Evolutionary conservation across 2,113 vertebrate genomes (phyloP).

Genomic region (zebrafish (Danio rerio)): GRCz12tu NC_133179.1:5462001-5462500

Average conservation of each 20-base stretch:
- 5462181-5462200: constrained; percentile 3
- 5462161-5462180: background rate
- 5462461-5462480: background rate
- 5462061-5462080: constrained; percentile 25
- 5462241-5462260: constrained; percentile 53
- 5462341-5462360: background rate
- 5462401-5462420: too few species aligned
- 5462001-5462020: background rate
- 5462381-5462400: background rate
- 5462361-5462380: background rate
- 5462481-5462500: background rate
- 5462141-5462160: background rate
- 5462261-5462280: constrained; percentile 45
- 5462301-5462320: constrained; percentile 43
- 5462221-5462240: constrained; percentile 25
- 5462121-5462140: background rate
- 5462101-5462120: background rate
- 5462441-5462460: background rate
- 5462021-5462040: background rate
- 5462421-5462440: background rate
- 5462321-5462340: constrained; percentile 50
- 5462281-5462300: constrained; percentile 50
- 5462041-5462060: constrained; percentile 17
- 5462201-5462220: constrained; percentile 29
- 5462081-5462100: constrained; percentile 36